A percentile compares a stretch with the other conserved stretches of the same genome.
Evolutionary conservation across 2,113 vertebrate species (phyloP).

Genomic region (Amphiprion ocellaris): DNA sequence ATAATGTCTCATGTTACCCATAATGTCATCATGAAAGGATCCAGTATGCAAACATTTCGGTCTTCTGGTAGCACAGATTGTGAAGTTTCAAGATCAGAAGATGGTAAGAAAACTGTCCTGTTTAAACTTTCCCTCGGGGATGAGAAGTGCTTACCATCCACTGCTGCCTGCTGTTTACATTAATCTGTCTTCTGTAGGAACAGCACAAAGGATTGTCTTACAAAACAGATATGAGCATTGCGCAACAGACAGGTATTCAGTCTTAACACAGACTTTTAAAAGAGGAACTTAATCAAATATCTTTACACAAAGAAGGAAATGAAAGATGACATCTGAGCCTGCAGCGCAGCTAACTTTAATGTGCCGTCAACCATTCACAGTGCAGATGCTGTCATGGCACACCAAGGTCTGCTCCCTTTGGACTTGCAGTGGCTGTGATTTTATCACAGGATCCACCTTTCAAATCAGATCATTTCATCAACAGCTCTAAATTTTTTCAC

Average conservation of each 20-base stretch:
- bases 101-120: background rate
- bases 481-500: background rate
- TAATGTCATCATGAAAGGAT: background rate
- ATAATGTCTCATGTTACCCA: background rate
- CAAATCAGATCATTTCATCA: conserved; percentile 10
- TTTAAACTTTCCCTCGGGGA: conserved; percentile 12
- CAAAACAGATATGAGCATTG: conserved; percentile 8
- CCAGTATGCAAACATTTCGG: conserved; percentile 1
- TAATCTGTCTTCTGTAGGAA: conserved; percentile 6
- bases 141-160: background rate
- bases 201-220: conserved; percentile 33
- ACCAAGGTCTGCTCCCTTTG: conserved; percentile 56
- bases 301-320: conserved; percentile 46
- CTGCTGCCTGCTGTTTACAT: conserved; percentile 23
- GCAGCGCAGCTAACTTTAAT: conserved; percentile 39
- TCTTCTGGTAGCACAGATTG: background rate
- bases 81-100: background rate
- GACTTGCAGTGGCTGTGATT: conserved; percentile 25
- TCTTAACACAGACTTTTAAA: conserved; percentile 34
- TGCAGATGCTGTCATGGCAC: conserved; percentile 62
- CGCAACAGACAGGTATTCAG: background rate
- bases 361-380: conserved; percentile 52
- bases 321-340: conserved; percentile 52
- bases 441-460: conserved; percentile 46
- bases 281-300: conserved; percentile 36